Evolutionary conservation across 2,888 invertebrate species (phyloP).

Genomic region (Eristalinus sepulchralis): DNA sequence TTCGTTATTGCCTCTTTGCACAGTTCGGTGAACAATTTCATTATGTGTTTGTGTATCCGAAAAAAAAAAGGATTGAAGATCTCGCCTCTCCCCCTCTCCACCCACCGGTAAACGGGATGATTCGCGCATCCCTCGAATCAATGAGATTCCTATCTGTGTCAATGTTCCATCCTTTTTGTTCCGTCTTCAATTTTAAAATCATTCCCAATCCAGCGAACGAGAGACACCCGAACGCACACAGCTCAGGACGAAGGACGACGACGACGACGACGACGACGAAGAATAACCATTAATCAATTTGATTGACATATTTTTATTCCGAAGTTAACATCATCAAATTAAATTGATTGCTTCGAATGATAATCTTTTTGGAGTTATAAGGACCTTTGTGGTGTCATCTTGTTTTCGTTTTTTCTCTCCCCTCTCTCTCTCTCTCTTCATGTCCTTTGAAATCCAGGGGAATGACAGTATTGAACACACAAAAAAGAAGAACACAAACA

Average conservation of each 20-base stretch:
- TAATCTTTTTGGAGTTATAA: slow-evolving; percentile 67
- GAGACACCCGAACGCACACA: background rate
- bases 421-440: background rate
- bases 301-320: slow-evolving; percentile 71
- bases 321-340: slow-evolving; percentile 71
- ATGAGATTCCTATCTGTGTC: slow-evolving; percentile 67
- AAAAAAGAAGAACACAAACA: background rate
- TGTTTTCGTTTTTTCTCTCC: slow-evolving; percentile 28
- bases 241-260: slow-evolving; percentile 37
- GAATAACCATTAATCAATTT: slow-evolving; percentile 70
- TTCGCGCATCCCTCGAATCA: slow-evolving; percentile 33
- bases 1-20: slow-evolving; percentile 37
- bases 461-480: background rate
- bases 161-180: slow-evolving; percentile 54
- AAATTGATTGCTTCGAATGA: slow-evolving; percentile 70
- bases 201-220: slow-evolving; percentile 18
- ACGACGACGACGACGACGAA: slow-evolving; percentile 63
- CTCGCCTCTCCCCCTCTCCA: background rate
- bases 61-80: slow-evolving; percentile 59
- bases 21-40: slow-evolving; percentile 60
- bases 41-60: slow-evolving; percentile 52
- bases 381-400: slow-evolving; percentile 68
- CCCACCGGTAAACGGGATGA: too few relatives aligned
- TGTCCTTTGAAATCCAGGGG: slow-evolving; percentile 1
- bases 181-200: slow-evolving; percentile 64